phyloP scores from a whole-genome alignment of 2,113 vertebrate species.

The Hypomesus transpacificus region DNA sequence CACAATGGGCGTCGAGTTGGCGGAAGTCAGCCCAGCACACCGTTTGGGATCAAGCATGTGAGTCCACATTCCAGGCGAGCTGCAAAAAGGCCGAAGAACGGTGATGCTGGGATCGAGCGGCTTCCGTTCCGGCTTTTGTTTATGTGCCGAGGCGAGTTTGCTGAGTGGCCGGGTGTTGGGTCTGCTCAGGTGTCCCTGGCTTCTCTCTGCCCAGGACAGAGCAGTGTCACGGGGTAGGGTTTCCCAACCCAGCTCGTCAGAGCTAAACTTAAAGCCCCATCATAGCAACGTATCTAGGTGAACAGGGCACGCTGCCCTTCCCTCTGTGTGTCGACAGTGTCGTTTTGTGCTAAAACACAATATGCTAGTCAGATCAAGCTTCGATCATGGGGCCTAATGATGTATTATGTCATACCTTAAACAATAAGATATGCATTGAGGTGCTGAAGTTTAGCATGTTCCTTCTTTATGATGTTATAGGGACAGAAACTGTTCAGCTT shows the following conservation, averaged over 20 bases:
- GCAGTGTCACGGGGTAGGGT: conserved; percentile 11
- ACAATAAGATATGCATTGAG: not conserved
- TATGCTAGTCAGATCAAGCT: too few relatives aligned
- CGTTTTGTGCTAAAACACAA: too few relatives aligned
- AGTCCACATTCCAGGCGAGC: too few relatives aligned
- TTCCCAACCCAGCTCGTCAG: conserved; percentile 28
- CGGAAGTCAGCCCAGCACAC: not conserved
- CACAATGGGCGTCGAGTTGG: too few relatives aligned
- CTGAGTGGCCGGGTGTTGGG: not conserved
- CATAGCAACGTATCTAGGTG: not conserved
- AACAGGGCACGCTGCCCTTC: not conserved
- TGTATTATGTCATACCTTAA: not conserved
- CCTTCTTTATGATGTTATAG: too few relatives aligned
- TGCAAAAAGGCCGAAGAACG: too few relatives aligned
- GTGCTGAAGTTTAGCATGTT: not conserved
- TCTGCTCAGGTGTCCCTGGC: not conserved
- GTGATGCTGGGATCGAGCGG: too few relatives aligned
- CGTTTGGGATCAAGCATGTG: too few relatives aligned
- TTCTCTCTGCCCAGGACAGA: not conserved
- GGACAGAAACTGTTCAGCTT: too few relatives aligned
- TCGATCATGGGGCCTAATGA: too few relatives aligned
- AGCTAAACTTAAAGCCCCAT: conserved; percentile 37
- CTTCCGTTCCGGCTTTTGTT: too few relatives aligned
- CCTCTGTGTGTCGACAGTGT: not conserved
- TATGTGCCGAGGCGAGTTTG: not conserved